These are phyloP conservation scores for Cassiopea andromeda DNA, from an alignment of 30 jellyfish, hydroid and myxozoan genomes.

Conservation along the genomic window DNA sequence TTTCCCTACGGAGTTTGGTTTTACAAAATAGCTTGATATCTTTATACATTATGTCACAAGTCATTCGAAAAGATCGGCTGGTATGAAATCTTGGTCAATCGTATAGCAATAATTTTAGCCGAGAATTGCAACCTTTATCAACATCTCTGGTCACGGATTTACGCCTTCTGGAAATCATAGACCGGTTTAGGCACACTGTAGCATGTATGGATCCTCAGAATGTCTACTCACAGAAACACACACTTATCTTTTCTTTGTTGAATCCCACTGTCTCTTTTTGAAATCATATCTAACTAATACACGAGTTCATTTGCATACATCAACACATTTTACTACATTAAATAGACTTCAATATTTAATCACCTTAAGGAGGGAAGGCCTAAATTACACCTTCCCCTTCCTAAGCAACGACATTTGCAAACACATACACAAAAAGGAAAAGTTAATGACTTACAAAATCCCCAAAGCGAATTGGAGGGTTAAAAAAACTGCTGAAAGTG, in stretches of 20 bases:
- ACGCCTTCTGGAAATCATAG: too few relatives aligned
- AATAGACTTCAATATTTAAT: not conserved
- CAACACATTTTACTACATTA: conserved; percentile 6
- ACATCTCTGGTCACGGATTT: too few relatives aligned
- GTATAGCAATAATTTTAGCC: too few relatives aligned
- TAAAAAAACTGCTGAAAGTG: conserved; percentile 44
- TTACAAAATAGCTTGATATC: too few relatives aligned
- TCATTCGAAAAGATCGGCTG: too few relatives aligned
- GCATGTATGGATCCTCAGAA: too few relatives aligned
- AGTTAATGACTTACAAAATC: conserved; percentile 41
- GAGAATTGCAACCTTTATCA: too few relatives aligned
- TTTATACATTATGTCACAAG: too few relatives aligned
- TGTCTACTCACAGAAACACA: not conserved
- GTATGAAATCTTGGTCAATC: too few relatives aligned
- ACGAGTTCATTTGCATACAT: not conserved
- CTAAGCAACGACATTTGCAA: not conserved
- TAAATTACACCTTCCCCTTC: conserved; percentile 29
- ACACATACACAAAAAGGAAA: not conserved
- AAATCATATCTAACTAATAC: not conserved
- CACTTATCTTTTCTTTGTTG: not conserved
- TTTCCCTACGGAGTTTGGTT: too few relatives aligned
- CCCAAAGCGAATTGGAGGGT: conserved; percentile 65
- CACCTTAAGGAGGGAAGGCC: conserved; percentile 8
- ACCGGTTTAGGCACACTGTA: too few relatives aligned
- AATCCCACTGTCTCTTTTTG: not conserved